Base-by-base conservation (phyloP, 1,140 invertebrate genomes). In the Doryteuthis pealeii region DNA sequence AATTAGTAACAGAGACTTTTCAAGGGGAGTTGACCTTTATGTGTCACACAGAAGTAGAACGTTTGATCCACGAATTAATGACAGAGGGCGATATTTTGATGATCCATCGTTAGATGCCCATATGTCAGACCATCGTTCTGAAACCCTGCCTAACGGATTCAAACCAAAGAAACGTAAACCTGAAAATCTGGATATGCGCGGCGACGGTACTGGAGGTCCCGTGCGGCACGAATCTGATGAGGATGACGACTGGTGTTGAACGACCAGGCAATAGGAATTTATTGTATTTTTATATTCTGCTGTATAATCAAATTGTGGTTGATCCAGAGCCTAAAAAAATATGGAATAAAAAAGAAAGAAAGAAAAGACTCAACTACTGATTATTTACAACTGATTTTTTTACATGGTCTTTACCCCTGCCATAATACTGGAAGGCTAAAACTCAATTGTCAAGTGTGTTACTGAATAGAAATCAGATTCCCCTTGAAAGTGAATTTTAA, bases 111-210 rank as follows among this genome's bases (percentile, higher is more conserved):
- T 65, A 68, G 70, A 73, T 31, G 74, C 75, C 30, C 70, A 75
- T 35, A 73, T 35, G 26, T 67, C 70, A 58, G 70, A 73, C 67
- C 69, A 70, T 66, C 77, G 75, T 30, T 74, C 54, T 28, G 71
- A 70, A 49, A 80, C 80, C 35, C 70, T 84, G 43, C 84, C 83
- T n/a, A 85, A 85, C 65, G 84, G 84, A 30, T 82, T 81, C 54
- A 85, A 85, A 78, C 81, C 80, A 58, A 84, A 81, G 74, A 77
- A 76, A 35, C 45, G 78, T 54, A 83, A 83, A 70, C 74, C 78
- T n/a, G 84, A 85, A 32, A 83, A 84, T 71, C 77, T 83, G 66
- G 83, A 85, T 76, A 80, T 85, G 76, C 68, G 83, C 32, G 82
- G 82, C 77, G 83, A 85, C 74, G 81, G 81, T 72, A 83, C 54